These are phyloP conservation scores for Pseudomugil tenellus DNA, from an alignment of 2,797 vertebrate species.

Conservation along the genomic window DNA sequence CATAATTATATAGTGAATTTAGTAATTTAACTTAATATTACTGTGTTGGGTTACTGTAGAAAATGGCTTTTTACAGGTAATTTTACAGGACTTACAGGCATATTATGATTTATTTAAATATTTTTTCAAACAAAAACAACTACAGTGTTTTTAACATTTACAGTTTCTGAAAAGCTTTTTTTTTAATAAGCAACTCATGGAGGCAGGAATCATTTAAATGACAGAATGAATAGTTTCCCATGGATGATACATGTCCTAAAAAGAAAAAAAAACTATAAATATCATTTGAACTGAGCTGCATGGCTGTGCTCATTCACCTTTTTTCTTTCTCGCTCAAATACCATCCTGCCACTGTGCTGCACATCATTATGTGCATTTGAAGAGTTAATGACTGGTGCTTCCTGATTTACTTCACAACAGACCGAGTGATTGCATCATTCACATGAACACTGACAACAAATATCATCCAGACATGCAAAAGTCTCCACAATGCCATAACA, in stretches of 20 bases:
- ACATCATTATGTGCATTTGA: slow-evolving; percentile 52
- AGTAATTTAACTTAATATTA: background rate
- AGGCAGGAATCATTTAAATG: background rate
- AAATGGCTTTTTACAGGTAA: too few species aligned
- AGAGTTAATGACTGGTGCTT: slow-evolving; percentile 56
- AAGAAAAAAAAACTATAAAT: background rate
- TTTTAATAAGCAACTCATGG: background rate
- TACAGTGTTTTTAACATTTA: background rate
- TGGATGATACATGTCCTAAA: background rate
- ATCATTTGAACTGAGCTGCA: background rate
- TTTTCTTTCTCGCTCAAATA: slow-evolving; percentile 21
- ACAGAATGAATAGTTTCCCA: background rate
- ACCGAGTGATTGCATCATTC: slow-evolving; percentile 75
- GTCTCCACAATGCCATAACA: slow-evolving; percentile 73
- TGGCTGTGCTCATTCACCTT: background rate
- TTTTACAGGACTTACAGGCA: too few species aligned
- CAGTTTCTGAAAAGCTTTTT: background rate
- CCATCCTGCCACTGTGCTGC: slow-evolving; percentile 67
- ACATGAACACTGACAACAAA: slow-evolving; percentile 67
- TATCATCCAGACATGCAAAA: slow-evolving; percentile 70
- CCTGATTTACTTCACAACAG: slow-evolving; percentile 68
- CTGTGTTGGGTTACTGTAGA: background rate
- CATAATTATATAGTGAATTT: background rate
- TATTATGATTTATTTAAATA: background rate
- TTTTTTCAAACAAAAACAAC: too few species aligned